Percentiles rank a stretch among this genome's conserved stretches.
These are phyloP conservation scores for Oxyteleia sp. DNA, from an alignment of 2,888 invertebrate species.

Conservation along the genomic window DNA sequence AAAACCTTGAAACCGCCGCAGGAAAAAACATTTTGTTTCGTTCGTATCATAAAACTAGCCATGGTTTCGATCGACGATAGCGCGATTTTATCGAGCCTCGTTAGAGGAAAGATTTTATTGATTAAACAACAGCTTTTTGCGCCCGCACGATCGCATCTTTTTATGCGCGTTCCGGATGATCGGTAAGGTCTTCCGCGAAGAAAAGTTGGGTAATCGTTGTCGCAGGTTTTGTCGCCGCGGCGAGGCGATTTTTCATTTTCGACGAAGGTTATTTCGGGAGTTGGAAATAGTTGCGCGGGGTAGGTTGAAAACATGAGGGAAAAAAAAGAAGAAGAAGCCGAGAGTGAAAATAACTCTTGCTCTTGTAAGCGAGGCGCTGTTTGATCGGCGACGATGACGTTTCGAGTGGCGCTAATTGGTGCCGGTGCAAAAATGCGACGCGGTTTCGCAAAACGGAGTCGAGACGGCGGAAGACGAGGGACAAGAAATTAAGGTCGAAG, in stretches of 20 bases:
- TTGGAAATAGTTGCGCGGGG: neutral
- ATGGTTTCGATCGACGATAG: conserved; percentile 38
- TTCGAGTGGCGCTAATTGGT: conserved; percentile 38
- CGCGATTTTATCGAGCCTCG: conserved; percentile 21
- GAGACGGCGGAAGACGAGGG: conserved; percentile 11
- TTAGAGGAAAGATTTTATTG: conserved; percentile 23
- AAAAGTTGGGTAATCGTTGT: neutral
- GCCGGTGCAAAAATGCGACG: conserved; percentile 25
- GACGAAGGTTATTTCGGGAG: conserved; percentile 1
- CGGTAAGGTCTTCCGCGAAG: neutral
- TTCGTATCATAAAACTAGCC: conserved; percentile 26
- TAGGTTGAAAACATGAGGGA: too few relatives aligned
- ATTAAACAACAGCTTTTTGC: conserved; percentile 43
- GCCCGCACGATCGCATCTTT: neutral
- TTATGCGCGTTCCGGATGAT: neutral
- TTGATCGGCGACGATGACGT: conserved; percentile 22
- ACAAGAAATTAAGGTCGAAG: conserved; percentile 56
- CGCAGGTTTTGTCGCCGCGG: neutral
- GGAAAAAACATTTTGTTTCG: conserved; percentile 17
- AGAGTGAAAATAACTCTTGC: conserved; percentile 25
- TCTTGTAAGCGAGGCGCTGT: neutral
- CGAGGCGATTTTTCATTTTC: neutral
- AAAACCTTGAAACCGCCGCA: conserved; percentile 7
- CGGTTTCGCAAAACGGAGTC: conserved; percentile 13
- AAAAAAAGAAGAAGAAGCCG: conserved; percentile 4